These are phyloP conservation scores for Copsychus sechellarum DNA, from an alignment of 2,113 vertebrate genomes.

Conservation along the genomic window DNA sequence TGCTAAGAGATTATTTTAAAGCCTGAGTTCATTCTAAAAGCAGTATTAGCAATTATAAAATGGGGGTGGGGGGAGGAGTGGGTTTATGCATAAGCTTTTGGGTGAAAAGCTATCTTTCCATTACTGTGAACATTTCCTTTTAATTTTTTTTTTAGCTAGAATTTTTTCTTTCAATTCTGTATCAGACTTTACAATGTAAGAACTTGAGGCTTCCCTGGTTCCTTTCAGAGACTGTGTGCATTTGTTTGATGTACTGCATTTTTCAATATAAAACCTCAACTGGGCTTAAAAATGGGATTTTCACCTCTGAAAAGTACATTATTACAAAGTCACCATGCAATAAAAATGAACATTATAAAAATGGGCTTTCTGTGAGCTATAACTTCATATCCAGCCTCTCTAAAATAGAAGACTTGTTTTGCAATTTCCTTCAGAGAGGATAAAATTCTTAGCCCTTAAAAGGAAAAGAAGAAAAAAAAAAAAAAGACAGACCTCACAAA, in stretches of 20 bases:
- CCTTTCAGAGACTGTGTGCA: slow-evolving; percentile 20
- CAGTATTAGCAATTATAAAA: neutral
- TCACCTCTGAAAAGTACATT: slow-evolving; percentile 30
- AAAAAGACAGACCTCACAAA: neutral
- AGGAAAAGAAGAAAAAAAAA: neutral
- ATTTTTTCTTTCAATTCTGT: slow-evolving; percentile 22
- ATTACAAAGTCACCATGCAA: neutral
- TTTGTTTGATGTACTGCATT: slow-evolving; percentile 33
- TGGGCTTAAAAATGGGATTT: slow-evolving; percentile 40
- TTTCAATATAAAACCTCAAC: slow-evolving; percentile 43
- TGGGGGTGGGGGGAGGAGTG: neutral
- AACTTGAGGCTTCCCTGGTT: slow-evolving; percentile 13
- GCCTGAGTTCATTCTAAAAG: neutral
- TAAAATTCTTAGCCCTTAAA: neutral
- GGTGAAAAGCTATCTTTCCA: neutral
- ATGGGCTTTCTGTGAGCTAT: neutral
- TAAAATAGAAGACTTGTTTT: neutral
- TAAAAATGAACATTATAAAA: slow-evolving; percentile 41
- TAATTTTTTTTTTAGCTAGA: neutral
- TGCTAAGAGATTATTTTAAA: neutral
- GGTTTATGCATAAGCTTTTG: neutral
- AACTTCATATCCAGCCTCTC: neutral
- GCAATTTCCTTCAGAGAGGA: neutral
- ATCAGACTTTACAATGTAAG: slow-evolving; percentile 16
- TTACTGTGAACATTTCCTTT: neutral